Base-by-base conservation (phyloP, 2,113 vertebrate species). In the Mobula birostris region DNA sequence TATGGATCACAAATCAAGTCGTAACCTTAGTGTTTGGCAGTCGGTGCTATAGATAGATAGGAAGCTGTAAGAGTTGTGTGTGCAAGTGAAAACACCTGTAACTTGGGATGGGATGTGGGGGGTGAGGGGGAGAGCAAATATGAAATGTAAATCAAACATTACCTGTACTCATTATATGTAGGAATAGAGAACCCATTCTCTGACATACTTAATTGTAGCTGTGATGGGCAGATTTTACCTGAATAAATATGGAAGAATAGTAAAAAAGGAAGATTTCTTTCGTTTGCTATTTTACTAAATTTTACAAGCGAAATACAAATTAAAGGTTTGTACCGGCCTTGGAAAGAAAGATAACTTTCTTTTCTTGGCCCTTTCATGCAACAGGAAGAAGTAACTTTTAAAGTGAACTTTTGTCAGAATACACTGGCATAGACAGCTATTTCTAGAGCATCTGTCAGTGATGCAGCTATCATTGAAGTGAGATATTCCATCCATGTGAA, bases 271-370 rank as follows among this genome's bases (percentile, higher is more conserved):
- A 32, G 7, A 82, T 17, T 21, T 56, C 6, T 19, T 11, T 61
- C 63, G 94, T 96, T 96, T 96, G 95, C 95, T 95, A 95, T 95
- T 95, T 95, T 95, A 95, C 95, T 95, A 95, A 95, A 95, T 95
- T 79, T 80, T 66, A 68, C 88, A 95, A 95, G 96, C 95, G 96
- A 94, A 94, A 94, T 96, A 83, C 95, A 78, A 94, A 94, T 94
- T 95, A 94, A 61, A 87, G 94, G 94, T 70, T 94, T 95, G 94
- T 48, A 87, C 94, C 80, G 1, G 58, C 92, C 79, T 95, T 94
- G 94, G 94, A n/a, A 91, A 11, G 27, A 0, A 85, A 82, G 95
- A 94, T 94, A 94, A 95, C 90, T 95, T 93, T 48, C 48, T 48
- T 80, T 83, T 80, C 82, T 82, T 66, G 48, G 80, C 9, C 7